Conservation (phyloP, 2,113 vertebrate species). For the Ahaetulla prasina region DNA sequence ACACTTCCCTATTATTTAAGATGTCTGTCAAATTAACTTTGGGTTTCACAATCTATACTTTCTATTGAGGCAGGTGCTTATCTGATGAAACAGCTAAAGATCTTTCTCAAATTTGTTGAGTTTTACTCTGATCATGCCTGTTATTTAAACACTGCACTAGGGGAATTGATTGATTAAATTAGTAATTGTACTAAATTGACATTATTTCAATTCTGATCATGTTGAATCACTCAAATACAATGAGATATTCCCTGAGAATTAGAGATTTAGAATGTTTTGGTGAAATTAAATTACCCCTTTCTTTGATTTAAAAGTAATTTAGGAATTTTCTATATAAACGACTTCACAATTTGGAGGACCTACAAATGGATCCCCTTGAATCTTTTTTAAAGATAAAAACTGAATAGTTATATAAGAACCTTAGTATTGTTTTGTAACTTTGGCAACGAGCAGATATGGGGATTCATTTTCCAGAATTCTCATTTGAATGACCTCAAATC, state of each 20-base stretch:
- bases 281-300: neutral
- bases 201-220: neutral
- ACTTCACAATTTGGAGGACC: neutral
- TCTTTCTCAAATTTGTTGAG: neutral
- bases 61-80: neutral
- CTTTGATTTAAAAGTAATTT: neutral
- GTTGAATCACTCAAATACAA: neutral
- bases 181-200: neutral
- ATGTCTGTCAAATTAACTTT: neutral
- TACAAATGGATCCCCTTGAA: neutral
- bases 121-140: neutral
- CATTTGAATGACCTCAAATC: neutral
- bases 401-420: neutral
- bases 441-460: neutral
- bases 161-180: neutral
- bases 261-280: neutral
- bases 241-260: neutral
- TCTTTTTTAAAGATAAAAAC: neutral
- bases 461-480: neutral
- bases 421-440: neutral
- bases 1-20: neutral
- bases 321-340: neutral
- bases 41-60: neutral
- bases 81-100: neutral
- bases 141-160: neutral